These are phyloP conservation scores for Silurus asotus DNA, from an alignment of 2,113 vertebrate species.

Conservation along the genomic window DNA sequence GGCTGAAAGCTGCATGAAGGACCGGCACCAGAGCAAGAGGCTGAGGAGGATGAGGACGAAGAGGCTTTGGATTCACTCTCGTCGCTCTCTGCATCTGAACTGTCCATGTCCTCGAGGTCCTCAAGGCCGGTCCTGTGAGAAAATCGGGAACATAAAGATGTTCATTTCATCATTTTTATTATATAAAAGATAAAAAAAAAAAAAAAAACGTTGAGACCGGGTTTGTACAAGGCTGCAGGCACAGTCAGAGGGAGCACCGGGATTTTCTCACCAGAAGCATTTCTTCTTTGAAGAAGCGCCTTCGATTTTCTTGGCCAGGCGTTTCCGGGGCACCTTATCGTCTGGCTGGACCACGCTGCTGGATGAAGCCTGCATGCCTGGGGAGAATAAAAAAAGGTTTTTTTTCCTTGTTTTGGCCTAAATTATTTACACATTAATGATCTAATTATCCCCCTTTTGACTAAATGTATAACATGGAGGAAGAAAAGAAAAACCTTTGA, in stretches of 20 bases:
- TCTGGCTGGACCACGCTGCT: conserved; percentile 72
- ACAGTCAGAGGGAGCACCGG: too few relatives aligned
- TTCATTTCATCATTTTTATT: neutral
- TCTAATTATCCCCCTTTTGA: neutral
- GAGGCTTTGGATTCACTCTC: conserved; percentile 60
- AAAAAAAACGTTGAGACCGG: too few relatives aligned
- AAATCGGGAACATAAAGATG: neutral
- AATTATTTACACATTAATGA: neutral
- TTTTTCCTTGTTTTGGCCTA: too few relatives aligned
- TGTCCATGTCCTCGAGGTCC: conserved; percentile 66
- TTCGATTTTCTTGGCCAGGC: conserved; percentile 51
- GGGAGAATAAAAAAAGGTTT: neutral
- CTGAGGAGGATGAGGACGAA: conserved; percentile 53
- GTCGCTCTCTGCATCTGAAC: conserved; percentile 68
- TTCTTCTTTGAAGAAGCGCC: conserved; percentile 67
- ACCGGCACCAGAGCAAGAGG: conserved; percentile 42
- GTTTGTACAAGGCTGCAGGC: too few relatives aligned
- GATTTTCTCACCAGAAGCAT: conserved; percentile 79
- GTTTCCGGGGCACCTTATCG: conserved; percentile 67
- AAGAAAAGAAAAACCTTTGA: conserved; percentile 78
- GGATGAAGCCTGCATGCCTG: conserved; percentile 89
- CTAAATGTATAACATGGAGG: neutral
- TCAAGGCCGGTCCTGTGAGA: conserved; percentile 77
- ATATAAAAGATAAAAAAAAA: too few relatives aligned
- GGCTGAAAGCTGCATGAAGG: conserved; percentile 25